Evolutionary conservation across 2,797 vertebrate genomes (phyloP).

Genomic region (Lophura swinhoii): DNA sequence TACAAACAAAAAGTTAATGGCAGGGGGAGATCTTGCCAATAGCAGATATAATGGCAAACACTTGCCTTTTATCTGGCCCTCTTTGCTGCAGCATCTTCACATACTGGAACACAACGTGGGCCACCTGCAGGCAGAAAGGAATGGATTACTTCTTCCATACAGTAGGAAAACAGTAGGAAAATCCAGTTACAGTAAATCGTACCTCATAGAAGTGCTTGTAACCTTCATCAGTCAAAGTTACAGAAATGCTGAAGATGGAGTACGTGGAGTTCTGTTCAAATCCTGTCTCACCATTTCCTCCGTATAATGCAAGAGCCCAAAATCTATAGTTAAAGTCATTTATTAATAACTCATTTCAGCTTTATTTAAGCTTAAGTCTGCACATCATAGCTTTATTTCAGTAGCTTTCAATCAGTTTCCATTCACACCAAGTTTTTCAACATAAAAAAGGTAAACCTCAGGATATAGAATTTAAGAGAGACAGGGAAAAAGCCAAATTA

Average conservation of each 20-base stretch:
- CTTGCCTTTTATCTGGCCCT: conserved; percentile 92
- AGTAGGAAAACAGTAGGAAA: not conserved
- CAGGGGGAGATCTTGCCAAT: not conserved
- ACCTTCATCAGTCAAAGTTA: conserved; percentile 93
- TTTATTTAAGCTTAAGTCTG: not conserved
- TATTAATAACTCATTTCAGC: not conserved
- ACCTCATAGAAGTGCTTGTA: conserved; percentile 94
- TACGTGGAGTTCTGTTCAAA: conserved; percentile 97
- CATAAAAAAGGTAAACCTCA: not conserved
- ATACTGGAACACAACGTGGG: conserved; percentile 94
- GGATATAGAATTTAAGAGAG: not conserved
- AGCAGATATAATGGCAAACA: not conserved
- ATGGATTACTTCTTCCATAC: not conserved
- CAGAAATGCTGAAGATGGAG: conserved; percentile 94
- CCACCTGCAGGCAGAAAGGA: conserved; percentile 83
- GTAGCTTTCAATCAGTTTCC: not conserved
- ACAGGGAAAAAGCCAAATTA: not conserved
- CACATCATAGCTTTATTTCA: not conserved
- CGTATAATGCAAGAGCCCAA: conserved; percentile 94
- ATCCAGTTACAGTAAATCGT: not conserved
- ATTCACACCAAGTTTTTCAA: not conserved
- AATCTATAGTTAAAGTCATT: conserved; percentile 79
- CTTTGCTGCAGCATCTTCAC: conserved; percentile 94
- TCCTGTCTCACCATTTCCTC: conserved; percentile 94
- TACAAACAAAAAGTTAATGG: not conserved